Evolutionary conservation across 2,113 vertebrate species (phyloP), one percentile per base, ranked within the genome.

Genomic region (Otocyon megalotis): DNA sequence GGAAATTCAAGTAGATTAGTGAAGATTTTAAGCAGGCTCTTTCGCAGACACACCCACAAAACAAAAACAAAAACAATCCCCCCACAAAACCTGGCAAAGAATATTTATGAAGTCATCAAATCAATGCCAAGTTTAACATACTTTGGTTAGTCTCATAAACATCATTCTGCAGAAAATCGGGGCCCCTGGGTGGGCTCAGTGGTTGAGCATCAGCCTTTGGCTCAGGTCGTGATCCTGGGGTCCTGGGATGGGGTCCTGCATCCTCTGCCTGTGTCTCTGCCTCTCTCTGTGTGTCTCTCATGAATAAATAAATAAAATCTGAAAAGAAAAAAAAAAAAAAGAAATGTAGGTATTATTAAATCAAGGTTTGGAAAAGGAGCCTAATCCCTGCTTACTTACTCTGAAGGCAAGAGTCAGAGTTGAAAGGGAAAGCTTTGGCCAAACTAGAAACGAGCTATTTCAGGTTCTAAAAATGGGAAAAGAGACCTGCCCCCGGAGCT

Each of bases 1-100:
- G 74, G 35, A 95, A 94, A 94, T 92, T 92, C 32, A 24, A 62
- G 76, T 72, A 93, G 94, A 96, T 95, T 95, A 95, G 30, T 65
- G 74, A 54, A 94, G 88, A 96, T 85, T 85, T 90, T 58, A 93
- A 93, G 80, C 17, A 82, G 95, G 32, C 35, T 76, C 35, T 80
- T 89, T 56, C 62, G 58, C 58, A 82, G 10, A 84, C 22, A 81
- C 12, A 65, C 43, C 16, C 43, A 16, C 22, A 60, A 71, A 5
- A 92, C 54, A 83, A 90, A 48, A 30, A 71, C 69, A 71, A 20
- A n/a, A 32, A 67, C 65, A n/a, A 69, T 43, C 43, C 43, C 43
- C 43, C 43, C 15, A 69, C 62, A 77, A 28, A 83, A 87, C 91
- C 53, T 81, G 37, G 83, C 32, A 60, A 88, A 8, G 37, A 92